These are phyloP conservation scores for Mesitornis unicolor DNA, from an alignment of 2,113 vertebrate species.

Conservation along the genomic window DNA sequence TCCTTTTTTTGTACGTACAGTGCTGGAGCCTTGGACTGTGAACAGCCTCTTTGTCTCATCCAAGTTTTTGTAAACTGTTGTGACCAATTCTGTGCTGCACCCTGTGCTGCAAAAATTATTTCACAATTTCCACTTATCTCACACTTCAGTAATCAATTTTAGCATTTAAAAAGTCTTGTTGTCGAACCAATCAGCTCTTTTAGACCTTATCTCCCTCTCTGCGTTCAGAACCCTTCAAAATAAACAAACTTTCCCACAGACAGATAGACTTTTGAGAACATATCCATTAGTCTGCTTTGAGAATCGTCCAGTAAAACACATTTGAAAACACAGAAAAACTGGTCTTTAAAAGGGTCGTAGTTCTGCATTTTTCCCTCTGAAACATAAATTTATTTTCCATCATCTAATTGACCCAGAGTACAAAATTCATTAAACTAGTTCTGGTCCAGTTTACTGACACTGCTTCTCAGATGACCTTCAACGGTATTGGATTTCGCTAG, in stretches of 20 bases:
- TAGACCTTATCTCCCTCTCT: background rate
- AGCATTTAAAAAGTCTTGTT: background rate
- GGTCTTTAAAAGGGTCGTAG: background rate
- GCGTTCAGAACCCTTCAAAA: background rate
- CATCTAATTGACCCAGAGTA: background rate
- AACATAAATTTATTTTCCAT: background rate
- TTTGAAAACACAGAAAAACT: background rate
- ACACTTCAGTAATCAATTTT: background rate
- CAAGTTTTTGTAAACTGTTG: background rate
- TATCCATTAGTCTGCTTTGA: background rate
- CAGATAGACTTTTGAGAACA: background rate
- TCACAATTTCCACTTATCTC: background rate
- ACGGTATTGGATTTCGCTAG: background rate
- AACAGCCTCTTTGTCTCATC: background rate
- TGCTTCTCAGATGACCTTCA: background rate
- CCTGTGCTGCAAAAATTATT: background rate
- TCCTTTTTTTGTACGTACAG: background rate
- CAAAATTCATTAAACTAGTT: background rate
- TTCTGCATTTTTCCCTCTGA: background rate
- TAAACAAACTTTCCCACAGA: background rate
- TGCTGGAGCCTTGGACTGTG: background rate
- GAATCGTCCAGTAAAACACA: background rate
- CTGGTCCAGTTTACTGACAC: background rate
- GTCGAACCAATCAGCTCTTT: background rate
- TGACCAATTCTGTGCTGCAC: background rate